These are phyloP conservation scores for Eulemur macaco DNA, from an alignment of 2,113 vertebrate species.

Conservation along the genomic window DNA sequence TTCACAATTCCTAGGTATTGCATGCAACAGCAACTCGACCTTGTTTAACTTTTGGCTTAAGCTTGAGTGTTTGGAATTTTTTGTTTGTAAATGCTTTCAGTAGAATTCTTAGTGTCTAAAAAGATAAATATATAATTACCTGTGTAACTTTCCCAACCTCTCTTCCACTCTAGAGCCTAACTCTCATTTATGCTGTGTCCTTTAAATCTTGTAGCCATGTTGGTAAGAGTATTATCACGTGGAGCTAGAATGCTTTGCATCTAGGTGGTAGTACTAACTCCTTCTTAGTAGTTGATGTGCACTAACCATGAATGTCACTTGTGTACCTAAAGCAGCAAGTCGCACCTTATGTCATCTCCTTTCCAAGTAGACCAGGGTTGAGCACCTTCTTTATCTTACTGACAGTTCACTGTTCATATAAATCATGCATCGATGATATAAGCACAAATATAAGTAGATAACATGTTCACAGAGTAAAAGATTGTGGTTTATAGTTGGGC, in stretches of 20 bases:
- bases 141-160: not conserved
- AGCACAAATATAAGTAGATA: not conserved
- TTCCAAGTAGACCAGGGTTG: not conserved
- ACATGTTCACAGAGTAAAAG: conserved; percentile 5
- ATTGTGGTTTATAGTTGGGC: not conserved
- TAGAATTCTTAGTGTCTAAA: not conserved
- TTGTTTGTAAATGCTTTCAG: not conserved
- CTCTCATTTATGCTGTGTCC: not conserved
- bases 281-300: not conserved
- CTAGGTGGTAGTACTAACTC: not conserved
- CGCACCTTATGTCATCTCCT: not conserved
- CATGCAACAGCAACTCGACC: not conserved
- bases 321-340: not conserved
- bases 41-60: conserved; percentile 25
- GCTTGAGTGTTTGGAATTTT: not conserved
- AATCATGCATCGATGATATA: not conserved
- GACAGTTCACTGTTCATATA: not conserved
- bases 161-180: not conserved
- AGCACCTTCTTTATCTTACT: not conserved
- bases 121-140: not conserved
- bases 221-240: not conserved
- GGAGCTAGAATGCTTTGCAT: not conserved
- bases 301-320: not conserved
- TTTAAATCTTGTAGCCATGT: not conserved
- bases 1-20: not conserved